phyloP scores from a whole-genome alignment of 1,140 invertebrate genomes.

The Notospermus geniculatus region DNA sequence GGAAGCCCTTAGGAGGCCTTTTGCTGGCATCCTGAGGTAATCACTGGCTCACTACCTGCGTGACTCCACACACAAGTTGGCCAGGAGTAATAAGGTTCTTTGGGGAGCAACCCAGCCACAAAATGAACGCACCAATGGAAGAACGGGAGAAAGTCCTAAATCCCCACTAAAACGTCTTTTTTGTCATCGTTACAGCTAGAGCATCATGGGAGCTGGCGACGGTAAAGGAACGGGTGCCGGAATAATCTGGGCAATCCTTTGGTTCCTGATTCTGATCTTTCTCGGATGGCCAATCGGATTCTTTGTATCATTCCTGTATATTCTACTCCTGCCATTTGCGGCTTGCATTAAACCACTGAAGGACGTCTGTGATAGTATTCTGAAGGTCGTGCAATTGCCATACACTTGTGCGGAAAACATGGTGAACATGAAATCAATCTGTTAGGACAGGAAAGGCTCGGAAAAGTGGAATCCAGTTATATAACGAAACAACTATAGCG shows the following conservation, averaged over 20 bases:
- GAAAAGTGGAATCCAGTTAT: too few species aligned
- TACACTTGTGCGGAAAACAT: slow-evolving; percentile 29
- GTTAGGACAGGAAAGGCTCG: slow-evolving; percentile 6
- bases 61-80: too few species aligned
- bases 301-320: slow-evolving; percentile 27
- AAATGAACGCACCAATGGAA: too few species aligned
- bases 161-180: too few species aligned
- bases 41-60: too few species aligned
- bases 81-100: too few species aligned
- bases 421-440: slow-evolving; percentile 30
- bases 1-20: too few species aligned
- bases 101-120: too few species aligned
- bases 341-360: slow-evolving; percentile 27
- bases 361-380: slow-evolving; percentile 21
- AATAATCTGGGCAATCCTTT: slow-evolving; percentile 29
- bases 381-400: slow-evolving; percentile 26
- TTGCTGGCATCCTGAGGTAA: too few species aligned
- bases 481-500: too few species aligned
- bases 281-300: slow-evolving; percentile 31
- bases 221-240: slow-evolving; percentile 28
- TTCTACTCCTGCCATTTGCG: slow-evolving; percentile 28
- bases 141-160: too few species aligned
- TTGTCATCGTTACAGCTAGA: too few species aligned
- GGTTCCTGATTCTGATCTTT: slow-evolving; percentile 27
- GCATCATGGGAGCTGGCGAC: neutral